These are phyloP conservation scores for Meloe dianella DNA, from an alignment of 2,888 invertebrate genomes.

Conservation along the genomic window DNA sequence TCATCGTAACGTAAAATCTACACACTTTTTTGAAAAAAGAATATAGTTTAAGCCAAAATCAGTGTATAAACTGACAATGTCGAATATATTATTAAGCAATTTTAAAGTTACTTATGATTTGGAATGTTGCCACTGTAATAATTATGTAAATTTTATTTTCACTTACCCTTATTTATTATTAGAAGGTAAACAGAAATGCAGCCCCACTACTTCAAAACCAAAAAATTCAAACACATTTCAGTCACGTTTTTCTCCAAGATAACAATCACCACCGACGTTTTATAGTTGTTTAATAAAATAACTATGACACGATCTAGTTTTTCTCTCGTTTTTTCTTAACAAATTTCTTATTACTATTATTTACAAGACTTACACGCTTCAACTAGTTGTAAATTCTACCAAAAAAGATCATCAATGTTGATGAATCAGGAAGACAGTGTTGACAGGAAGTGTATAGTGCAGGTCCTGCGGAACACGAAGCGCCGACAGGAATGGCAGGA, in stretches of 20 bases:
- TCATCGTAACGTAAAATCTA: slow-evolving; percentile 14
- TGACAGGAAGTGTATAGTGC: slow-evolving; percentile 57
- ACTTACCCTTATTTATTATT: background rate
- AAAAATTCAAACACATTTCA: slow-evolving; percentile 1
- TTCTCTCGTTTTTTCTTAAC: background rate
- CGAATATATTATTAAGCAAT: background rate
- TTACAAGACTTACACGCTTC: slow-evolving; percentile 14
- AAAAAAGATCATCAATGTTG: slow-evolving; percentile 31
- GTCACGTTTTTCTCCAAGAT: background rate
- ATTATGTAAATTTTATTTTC: background rate
- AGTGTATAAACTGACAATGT: background rate
- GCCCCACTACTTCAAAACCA: background rate
- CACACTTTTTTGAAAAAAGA: background rate
- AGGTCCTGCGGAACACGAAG: slow-evolving; percentile 58
- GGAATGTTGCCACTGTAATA: background rate
- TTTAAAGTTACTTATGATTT: background rate
- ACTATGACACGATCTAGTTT: background rate
- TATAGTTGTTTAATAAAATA: background rate
- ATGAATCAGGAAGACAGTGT: slow-evolving; percentile 54
- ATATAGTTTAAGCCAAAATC: background rate
- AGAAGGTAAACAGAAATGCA: background rate
- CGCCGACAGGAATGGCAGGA: slow-evolving; percentile 59
- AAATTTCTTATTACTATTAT: background rate
- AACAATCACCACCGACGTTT: slow-evolving; percentile 1
- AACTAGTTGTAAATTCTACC: slow-evolving; percentile 27